Percentiles rank a stretch among this genome's conserved stretches.
phyloP scores from a whole-genome alignment of 2,113 vertebrate species.

The Astur gentilis region DNA sequence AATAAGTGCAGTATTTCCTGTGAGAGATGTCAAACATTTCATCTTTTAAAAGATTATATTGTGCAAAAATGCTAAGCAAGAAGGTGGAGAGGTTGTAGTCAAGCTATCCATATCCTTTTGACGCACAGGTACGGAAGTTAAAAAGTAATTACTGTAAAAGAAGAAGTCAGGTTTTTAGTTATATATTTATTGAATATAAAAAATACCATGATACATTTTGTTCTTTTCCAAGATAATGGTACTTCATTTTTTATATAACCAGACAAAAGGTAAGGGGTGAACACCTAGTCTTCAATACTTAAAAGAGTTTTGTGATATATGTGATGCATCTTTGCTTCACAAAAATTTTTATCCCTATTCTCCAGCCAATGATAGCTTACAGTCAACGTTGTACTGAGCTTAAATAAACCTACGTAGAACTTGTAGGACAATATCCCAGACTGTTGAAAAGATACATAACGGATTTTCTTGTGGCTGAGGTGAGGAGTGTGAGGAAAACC shows the following conservation, averaged over 20 bases:
- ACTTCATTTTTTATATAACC: not conserved
- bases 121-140: not conserved
- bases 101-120: not conserved
- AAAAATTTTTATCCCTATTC: not conserved
- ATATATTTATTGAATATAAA: not conserved
- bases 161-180: not conserved
- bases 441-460: not conserved
- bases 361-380: not conserved
- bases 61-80: slow-evolving; percentile 31
- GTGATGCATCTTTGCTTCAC: not conserved
- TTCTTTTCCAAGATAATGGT: not conserved
- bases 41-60: slow-evolving; percentile 39
- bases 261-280: not conserved
- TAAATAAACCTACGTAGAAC: not conserved
- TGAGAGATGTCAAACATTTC: slow-evolving; percentile 41
- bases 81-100: not conserved
- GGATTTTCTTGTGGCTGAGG: not conserved
- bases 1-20: slow-evolving; percentile 44
- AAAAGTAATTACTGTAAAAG: not conserved
- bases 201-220: not conserved
- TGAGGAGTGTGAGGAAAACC: not conserved
- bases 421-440: not conserved
- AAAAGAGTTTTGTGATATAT: not conserved
- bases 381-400: not conserved
- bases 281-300: not conserved